Evolutionary conservation across 1,140 invertebrate genomes (phyloP).

Genomic region (Hyphantria cunea): DNA sequence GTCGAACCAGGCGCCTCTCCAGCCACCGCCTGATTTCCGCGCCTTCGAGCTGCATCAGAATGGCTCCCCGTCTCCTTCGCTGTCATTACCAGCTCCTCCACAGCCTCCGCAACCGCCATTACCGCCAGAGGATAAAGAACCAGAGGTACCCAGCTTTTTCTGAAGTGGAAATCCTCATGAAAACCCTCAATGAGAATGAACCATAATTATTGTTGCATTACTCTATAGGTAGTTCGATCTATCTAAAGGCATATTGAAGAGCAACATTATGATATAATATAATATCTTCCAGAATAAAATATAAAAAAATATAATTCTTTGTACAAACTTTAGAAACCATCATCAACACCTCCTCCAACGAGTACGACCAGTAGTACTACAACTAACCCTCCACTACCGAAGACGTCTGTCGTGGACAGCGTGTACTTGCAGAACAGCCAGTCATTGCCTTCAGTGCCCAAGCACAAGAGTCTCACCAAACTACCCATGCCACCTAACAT

Average conservation of each 20-base stretch:
- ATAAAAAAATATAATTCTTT: too few species aligned
- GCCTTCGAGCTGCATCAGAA: background rate
- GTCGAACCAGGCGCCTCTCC: slow-evolving; percentile 16
- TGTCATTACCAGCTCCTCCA: background rate
- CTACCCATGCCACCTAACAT: slow-evolving; percentile 93
- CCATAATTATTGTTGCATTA: too few species aligned
- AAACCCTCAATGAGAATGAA: too few species aligned
- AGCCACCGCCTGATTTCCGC: slow-evolving; percentile 65
- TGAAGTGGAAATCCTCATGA: too few species aligned
- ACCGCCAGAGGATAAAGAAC: slow-evolving; percentile 2
- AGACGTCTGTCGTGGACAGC: slow-evolving; percentile 64
- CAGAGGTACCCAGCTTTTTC: slow-evolving; percentile 2
- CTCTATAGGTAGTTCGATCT: too few species aligned
- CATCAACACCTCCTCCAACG: slow-evolving; percentile 12
- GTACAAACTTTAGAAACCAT: background rate
- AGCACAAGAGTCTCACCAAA: slow-evolving; percentile 86
- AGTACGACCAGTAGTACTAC: slow-evolving; percentile 42
- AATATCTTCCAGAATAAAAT: too few species aligned
- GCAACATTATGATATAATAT: too few species aligned
- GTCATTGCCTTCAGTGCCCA: slow-evolving; percentile 58
- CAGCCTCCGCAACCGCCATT: background rate
- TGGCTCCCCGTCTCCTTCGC: background rate
- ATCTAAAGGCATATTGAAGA: too few species aligned
- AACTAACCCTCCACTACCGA: slow-evolving; percentile 40
- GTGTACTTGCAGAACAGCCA: slow-evolving; percentile 64